A percentile compares a stretch with the other conserved stretches of the same genome.
Evolutionary conservation across 2,113 vertebrate genomes (phyloP).

Genomic region (Bucco capensis): DNA sequence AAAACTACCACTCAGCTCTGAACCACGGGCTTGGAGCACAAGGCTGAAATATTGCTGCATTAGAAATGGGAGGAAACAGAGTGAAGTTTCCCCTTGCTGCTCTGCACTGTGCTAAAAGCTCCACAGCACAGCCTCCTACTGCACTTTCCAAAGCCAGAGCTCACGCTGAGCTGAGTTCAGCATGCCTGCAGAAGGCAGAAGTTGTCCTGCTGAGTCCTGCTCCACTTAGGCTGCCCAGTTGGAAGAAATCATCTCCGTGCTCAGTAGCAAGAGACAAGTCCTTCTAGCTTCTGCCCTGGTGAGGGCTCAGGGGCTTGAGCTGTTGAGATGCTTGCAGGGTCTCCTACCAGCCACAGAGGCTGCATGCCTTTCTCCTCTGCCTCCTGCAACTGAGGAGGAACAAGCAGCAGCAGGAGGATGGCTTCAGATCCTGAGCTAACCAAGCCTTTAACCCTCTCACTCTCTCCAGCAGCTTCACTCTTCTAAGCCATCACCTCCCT

Average conservation of each 20-base stretch:
- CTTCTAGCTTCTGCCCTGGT: neutral
- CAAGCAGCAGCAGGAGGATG: neutral
- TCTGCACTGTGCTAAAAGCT: neutral
- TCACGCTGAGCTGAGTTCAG: neutral
- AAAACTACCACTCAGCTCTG: constrained; percentile 37
- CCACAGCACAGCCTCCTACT: neutral
- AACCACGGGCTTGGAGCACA: constrained; percentile 35
- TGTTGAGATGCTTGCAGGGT: neutral
- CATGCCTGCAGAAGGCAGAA: neutral
- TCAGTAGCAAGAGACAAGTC: neutral
- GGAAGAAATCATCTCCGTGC: neutral
- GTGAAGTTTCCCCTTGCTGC: constrained; percentile 7
- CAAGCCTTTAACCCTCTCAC: neutral
- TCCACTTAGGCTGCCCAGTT: neutral
- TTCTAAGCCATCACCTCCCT: neutral
- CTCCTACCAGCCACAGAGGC: neutral
- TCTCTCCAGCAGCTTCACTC: neutral
- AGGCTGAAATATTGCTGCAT: constrained; percentile 58
- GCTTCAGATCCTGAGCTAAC: neutral
- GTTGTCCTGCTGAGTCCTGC: constrained; percentile 9
- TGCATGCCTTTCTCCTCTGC: neutral
- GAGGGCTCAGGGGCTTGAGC: neutral
- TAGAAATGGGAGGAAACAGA: constrained; percentile 1
- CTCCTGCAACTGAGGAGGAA: neutral
- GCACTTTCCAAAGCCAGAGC: constrained; percentile 2